Percentiles rank a stretch among this genome's conserved stretches.
Evolutionary conservation across 1,140 invertebrate genomes (phyloP).

Genomic region (Camponotus pennsylvanicus): DNA sequence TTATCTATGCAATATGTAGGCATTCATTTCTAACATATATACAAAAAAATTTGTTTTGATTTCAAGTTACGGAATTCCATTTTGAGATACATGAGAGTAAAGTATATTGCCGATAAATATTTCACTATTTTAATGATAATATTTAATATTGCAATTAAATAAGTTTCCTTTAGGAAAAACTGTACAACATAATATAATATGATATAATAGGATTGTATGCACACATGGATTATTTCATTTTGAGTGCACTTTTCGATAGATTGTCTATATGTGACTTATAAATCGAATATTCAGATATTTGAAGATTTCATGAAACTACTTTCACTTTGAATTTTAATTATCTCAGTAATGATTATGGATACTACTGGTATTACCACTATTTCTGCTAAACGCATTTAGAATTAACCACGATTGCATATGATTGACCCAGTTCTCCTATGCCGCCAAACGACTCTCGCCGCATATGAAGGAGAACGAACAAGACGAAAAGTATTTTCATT

Average conservation of each 20-base stretch:
- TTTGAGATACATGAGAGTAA: neutral
- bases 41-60: neutral
- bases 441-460: slow-evolving; percentile 69
- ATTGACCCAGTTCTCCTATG: slow-evolving; percentile 73
- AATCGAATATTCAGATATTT: slow-evolving; percentile 14
- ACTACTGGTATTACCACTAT: slow-evolving; percentile 61
- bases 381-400: slow-evolving; percentile 65
- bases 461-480: slow-evolving; percentile 61
- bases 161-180: neutral
- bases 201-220: neutral
- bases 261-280: neutral
- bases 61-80: neutral
- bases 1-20: neutral
- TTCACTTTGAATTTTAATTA: slow-evolving; percentile 48
- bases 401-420: slow-evolving; percentile 72
- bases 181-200: neutral
- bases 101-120: neutral
- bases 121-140: slow-evolving; percentile 10
- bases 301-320: slow-evolving; percentile 21
- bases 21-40: neutral
- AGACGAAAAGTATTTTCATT: slow-evolving; percentile 30
- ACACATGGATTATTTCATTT: neutral
- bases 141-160: neutral
- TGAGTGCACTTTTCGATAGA: neutral
- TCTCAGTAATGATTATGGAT: slow-evolving; percentile 49